Conservation (phyloP, 2,113 vertebrate species). For the Sapayoa aenigma region DNA sequence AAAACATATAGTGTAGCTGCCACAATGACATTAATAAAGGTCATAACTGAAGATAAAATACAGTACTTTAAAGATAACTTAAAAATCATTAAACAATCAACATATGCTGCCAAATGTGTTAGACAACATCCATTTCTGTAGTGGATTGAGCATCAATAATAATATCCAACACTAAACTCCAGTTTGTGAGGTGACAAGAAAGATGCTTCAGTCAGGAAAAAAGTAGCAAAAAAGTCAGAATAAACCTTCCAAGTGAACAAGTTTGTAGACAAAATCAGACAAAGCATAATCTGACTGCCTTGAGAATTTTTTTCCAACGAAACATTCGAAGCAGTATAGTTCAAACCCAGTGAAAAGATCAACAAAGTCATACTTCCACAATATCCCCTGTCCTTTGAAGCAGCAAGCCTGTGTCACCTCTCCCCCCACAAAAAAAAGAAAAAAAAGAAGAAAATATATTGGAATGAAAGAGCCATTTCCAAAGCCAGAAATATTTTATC, state of each 20-base stretch:
- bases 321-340: background rate
- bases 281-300: background rate
- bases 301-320: background rate
- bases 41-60: background rate
- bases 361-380: background rate
- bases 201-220: background rate
- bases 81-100: background rate
- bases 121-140: background rate
- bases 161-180: background rate
- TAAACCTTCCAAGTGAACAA: background rate
- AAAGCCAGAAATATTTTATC: background rate
- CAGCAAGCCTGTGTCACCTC: background rate
- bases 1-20: background rate
- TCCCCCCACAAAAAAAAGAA: background rate
- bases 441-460: fast-evolving
- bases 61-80: background rate
- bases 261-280: background rate
- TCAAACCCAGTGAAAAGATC: background rate
- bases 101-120: background rate
- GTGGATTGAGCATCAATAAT: background rate
- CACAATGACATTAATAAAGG: background rate
- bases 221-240: background rate
- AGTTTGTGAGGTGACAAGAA: background rate
- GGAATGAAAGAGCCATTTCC: background rate
- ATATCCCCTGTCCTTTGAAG: background rate